Conservation (phyloP, 1,140 invertebrate genomes). For the Monochamus saltuarius region DNA sequence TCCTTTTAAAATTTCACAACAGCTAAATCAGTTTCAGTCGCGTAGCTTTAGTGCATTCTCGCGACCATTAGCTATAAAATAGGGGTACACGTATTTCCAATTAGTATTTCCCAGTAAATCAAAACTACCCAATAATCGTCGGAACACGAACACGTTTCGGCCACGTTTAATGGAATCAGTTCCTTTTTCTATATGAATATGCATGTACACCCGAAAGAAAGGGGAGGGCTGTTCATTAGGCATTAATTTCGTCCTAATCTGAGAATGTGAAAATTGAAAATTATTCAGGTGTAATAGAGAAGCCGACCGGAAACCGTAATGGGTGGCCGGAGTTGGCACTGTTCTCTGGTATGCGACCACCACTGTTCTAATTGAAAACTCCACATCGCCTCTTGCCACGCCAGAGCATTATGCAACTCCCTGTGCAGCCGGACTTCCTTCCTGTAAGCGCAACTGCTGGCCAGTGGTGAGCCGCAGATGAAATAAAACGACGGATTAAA, state of each 20-base stretch:
- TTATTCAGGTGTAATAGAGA: conserved; percentile 42
- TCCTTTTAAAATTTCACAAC: no score
- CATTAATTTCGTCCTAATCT: conserved; percentile 44
- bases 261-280: conserved; percentile 46
- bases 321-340: conserved; percentile 32
- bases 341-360: conserved; percentile 25
- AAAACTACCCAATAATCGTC: conserved; percentile 9
- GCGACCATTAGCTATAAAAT: no score
- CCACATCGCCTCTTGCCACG: neutral
- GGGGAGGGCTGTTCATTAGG: conserved; percentile 38
- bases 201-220: conserved; percentile 4
- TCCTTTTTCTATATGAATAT: no score
- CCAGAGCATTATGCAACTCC: neutral
- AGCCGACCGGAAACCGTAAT: conserved; percentile 44
- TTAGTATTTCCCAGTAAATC: conserved; percentile 13
- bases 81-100: conserved; percentile 7
- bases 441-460: no score
- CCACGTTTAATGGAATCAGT: neutral
- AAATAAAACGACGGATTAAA: neutral
- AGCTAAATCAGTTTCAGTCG: no score
- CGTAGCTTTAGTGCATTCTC: no score
- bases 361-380: conserved; percentile 31
- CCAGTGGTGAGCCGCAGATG: neutral
- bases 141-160: neutral
- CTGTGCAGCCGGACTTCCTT: neutral